phyloP scores from a whole-genome alignment of 1,140 invertebrate genomes.

The Zaprionus lachaisei region DNA sequence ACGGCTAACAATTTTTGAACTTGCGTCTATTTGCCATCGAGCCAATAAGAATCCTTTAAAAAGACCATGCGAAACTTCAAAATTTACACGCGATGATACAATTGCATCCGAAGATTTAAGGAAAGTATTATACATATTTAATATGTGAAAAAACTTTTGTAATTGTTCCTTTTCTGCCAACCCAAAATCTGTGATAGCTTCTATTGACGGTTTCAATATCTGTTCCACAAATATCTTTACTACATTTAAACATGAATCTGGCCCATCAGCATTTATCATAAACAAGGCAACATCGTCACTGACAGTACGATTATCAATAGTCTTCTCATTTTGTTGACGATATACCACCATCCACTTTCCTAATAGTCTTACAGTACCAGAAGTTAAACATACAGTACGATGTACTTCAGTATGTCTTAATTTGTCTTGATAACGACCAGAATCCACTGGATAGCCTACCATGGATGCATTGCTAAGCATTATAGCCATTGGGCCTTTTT shows the following conservation, averaged over 20 bases:
- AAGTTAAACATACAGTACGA: conserved; percentile 85
- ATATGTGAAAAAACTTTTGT: conserved; percentile 86
- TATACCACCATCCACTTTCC: conserved; percentile 86
- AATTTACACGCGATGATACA: conserved; percentile 56
- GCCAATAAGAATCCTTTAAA: conserved; percentile 70
- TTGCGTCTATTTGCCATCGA: conserved; percentile 69
- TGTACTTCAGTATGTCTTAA: conserved; percentile 82
- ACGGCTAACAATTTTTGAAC: conserved; percentile 59
- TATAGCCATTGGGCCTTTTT: conserved; percentile 85
- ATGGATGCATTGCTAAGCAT: conserved; percentile 86
- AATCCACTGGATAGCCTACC: conserved; percentile 84
- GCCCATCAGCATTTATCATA: conserved; percentile 83
- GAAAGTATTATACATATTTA: conserved; percentile 86
- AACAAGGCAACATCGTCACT: conserved; percentile 85
- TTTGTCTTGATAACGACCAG: conserved; percentile 85
- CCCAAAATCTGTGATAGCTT: conserved; percentile 85
- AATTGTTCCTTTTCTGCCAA: conserved; percentile 85
- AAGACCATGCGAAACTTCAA: conserved; percentile 64
- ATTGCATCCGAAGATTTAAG: conserved; percentile 55
- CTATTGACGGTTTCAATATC: conserved; percentile 85
- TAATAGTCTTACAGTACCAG: conserved; percentile 84
- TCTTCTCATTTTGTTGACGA: conserved; percentile 84
- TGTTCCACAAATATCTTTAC: conserved; percentile 85
- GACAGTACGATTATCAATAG: conserved; percentile 86
- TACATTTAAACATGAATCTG: conserved; percentile 80